Evolutionary conservation across 2,113 vertebrate genomes (phyloP), one percentile per base, ranked within the genome.

Genomic region (Reinhardtius hippoglossoides): DNA sequence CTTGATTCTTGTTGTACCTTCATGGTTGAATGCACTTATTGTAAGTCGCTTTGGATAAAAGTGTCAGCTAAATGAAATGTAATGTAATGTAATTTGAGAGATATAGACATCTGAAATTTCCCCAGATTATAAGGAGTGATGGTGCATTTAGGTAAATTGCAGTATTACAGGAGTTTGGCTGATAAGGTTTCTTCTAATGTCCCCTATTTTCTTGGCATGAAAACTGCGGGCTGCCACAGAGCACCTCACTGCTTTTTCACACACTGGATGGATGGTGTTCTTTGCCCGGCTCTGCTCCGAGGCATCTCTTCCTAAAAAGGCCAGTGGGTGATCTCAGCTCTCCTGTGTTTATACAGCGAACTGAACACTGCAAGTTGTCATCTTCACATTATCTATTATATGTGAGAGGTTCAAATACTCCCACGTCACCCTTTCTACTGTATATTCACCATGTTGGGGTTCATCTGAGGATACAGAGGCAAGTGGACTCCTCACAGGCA

Each of bases 241-340:
- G 63, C 65, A 70, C 56, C 70, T 73, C 46, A 9, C 46, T 27
- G 58, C 7, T 74, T 64, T 69, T 80, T 52, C 46, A 15, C 56
- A 10, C 46, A 60, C 56, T 55, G 62, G 60, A 77, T 83, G 54
- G 83, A 80, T 78, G 68, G 48, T 2, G n/a, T 74, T 76, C 61
- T 83, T 35, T 73, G 66, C 61, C 58, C 46, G 5, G 40, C 71
- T 81, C 67, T 77, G 70, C 76, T 80, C 68, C 21, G 54, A 77
- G 67, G 48, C 71, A 76, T 86, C 83, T 71, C 80, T 92, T 91
- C 92, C 92, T 91, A 90, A 91, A 91, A 93, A 89, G 91, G 92
- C 80, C 74, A 31, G 59, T 61, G 65, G 67, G 50, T 75, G 80
- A 87, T 84, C 54, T 83, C 52, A 74, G 85, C 84, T 73, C 78